Evolutionary conservation across 2,797 vertebrate species (phyloP), one percentile per base, ranked within the genome.

Genomic region (Buceros bicornis): DNA sequence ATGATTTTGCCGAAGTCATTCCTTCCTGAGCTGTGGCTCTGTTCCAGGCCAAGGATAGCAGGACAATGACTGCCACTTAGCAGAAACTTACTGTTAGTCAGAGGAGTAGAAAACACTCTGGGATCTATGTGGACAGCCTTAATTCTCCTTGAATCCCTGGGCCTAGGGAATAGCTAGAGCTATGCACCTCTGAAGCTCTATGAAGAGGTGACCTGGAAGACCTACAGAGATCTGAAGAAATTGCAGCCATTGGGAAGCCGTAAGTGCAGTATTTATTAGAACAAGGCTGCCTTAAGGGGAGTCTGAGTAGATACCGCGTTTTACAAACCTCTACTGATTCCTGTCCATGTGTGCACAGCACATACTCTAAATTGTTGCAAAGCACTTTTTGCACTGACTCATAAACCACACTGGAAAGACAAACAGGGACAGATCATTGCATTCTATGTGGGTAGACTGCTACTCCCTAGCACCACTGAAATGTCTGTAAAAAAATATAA

Each of bases 311-410:
- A 78, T 50, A 35, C 6, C 3, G 31, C 37, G 11, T 56, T 88
- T 79, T 76, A 33, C 35, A 81, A 69, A 91, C 19, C 20, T 78
- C 64, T 78, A 19, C 69, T 60, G 61, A 66, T 76, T 83, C 47
- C 42, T 74, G 53, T 8, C 50, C 18, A 3, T 74, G 50, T 85
- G 37, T 83, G 62, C 61, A 58, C 24, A 93, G 5, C 70, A 81
- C 54, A 90, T 56, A 33, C 13, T 62, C 62, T 48, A 18, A 91
- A 83, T 72, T 84, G 62, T 67, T 93, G 40, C 8, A 54, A 58
- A 88, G 31, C n/a, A 22, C 29, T 90, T 96, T 91, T 86, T 90
- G 29, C 54, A 82, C 66, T 92, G 58, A 69, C 72, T 83, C 60
- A 47, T 83, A 69, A 76, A 35, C 11, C 37, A 37, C 16, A 24